phyloP scores from a whole-genome alignment of 2,113 vertebrate genomes.

The Catharus minimus region DNA sequence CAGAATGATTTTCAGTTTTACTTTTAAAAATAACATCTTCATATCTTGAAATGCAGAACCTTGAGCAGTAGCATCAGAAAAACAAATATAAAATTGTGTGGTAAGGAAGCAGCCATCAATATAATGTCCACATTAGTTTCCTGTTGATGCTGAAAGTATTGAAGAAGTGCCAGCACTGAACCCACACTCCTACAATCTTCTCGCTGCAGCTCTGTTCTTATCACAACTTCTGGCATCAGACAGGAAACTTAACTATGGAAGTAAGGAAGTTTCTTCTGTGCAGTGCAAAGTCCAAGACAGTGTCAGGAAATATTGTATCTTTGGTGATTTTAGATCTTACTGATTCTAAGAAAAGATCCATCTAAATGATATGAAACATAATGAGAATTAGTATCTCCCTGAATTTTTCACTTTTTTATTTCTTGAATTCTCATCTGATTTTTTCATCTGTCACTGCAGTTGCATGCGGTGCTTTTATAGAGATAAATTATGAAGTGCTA shows the following conservation, averaged over 20 bases:
- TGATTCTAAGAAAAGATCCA: constrained; percentile 49
- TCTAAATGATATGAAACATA: neutral
- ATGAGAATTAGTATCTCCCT: neutral
- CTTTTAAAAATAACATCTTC: constrained; percentile 50
- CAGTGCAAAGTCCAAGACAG: constrained; percentile 60
- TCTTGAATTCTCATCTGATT: constrained; percentile 13
- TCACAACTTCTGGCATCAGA: constrained; percentile 70
- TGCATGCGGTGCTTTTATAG: neutral
- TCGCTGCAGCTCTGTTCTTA: constrained; percentile 75
- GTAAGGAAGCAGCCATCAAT: constrained; percentile 78
- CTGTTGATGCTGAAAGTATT: constrained; percentile 80
- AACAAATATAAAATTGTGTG: constrained; percentile 75
- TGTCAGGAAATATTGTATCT: constrained; percentile 66
- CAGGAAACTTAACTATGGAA: constrained; percentile 76
- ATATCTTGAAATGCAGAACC: constrained; percentile 70
- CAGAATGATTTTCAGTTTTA: neutral
- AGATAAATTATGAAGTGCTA: neutral
- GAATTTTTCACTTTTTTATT: neutral
- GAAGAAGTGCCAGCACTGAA: constrained; percentile 72
- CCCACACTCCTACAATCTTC: constrained; percentile 73
- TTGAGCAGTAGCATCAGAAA: constrained; percentile 71
- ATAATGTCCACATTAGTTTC: constrained; percentile 80
- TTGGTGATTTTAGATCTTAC: constrained; percentile 43
- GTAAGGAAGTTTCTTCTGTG: constrained; percentile 76
- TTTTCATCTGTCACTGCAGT: neutral